A percentile compares a stretch with the other conserved stretches of the same genome.
Evolutionary conservation across 2,797 vertebrate species (phyloP).

Genomic region (Artibeus jamaicensis): DNA sequence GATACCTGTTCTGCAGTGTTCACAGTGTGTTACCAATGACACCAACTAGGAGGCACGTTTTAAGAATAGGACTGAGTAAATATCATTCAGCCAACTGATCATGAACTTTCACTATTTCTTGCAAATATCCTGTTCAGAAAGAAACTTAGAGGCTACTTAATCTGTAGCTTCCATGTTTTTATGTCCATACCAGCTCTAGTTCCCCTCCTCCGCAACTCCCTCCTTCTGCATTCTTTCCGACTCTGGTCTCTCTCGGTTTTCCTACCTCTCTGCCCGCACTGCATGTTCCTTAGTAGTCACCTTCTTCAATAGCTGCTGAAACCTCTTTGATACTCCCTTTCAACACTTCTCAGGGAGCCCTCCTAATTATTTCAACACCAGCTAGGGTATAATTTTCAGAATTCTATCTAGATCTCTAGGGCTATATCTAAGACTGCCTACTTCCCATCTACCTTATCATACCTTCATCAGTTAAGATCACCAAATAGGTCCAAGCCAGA

Average conservation of each 20-base stretch:
- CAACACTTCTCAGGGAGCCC: background rate
- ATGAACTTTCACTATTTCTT: background rate
- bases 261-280: background rate
- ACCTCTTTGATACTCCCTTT: background rate
- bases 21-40: background rate
- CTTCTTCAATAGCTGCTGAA: background rate
- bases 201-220: background rate
- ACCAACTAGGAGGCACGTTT: background rate
- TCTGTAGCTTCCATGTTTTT: background rate
- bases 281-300: background rate
- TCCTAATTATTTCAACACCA: background rate
- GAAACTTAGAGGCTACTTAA: background rate
- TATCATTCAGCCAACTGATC: background rate
- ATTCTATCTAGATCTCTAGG: background rate
- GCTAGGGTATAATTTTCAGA: background rate
- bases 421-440: background rate
- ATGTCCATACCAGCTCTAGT: background rate
- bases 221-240: background rate
- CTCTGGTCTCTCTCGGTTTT: background rate
- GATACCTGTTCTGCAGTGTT: background rate
- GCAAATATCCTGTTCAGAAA: background rate
- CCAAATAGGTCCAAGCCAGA: background rate
- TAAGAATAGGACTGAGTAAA: background rate
- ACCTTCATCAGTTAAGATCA: background rate
- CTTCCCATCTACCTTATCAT: background rate